Evolutionary conservation across 2,797 vertebrate species (phyloP).

Genomic region (Craterocephalus amniculus): DNA sequence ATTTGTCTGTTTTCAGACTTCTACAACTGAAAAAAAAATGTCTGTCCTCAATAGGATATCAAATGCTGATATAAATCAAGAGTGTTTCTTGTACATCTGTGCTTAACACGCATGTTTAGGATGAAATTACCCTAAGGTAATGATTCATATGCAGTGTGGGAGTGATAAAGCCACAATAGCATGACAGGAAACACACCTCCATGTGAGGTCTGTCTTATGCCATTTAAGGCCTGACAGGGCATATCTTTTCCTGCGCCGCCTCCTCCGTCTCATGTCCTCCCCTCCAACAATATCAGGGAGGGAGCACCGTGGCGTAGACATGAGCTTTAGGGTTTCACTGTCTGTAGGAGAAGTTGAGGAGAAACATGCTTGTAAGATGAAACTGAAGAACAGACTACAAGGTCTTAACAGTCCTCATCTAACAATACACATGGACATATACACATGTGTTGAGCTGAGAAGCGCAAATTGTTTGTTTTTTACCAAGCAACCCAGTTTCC

Average conservation of each 20-base stretch:
- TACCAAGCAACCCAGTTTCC: constrained; percentile 87
- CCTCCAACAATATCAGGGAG: constrained; percentile 88
- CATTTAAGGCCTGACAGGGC: constrained; percentile 84
- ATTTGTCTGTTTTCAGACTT: not conserved
- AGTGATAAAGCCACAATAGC: not conserved
- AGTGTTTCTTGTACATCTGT: not conserved
- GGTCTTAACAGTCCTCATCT: not conserved
- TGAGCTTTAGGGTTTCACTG: constrained; percentile 70
- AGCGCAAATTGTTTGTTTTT: not conserved
- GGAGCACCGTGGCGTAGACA: constrained; percentile 89
- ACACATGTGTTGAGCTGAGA: too few species aligned
- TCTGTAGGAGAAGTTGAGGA: constrained; percentile 60
- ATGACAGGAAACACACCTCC: constrained; percentile 73
- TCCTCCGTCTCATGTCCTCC: constrained; percentile 80
- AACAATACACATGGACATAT: not conserved
- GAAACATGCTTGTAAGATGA: constrained; percentile 1
- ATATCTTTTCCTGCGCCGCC: constrained; percentile 80
- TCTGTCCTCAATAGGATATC: too few species aligned
- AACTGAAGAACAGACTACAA: constrained; percentile 3
- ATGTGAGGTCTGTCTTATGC: constrained; percentile 80
- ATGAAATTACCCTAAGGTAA: too few species aligned
- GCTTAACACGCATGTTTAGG: too few species aligned
- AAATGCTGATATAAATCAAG: not conserved
- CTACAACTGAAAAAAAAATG: not conserved
- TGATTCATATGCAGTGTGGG: constrained; percentile 24